A percentile compares a stretch with the other conserved stretches of the same genome.
These are phyloP conservation scores for Erebia epiphron DNA, from an alignment of 2,888 invertebrate genomes.

Conservation along the genomic window DNA sequence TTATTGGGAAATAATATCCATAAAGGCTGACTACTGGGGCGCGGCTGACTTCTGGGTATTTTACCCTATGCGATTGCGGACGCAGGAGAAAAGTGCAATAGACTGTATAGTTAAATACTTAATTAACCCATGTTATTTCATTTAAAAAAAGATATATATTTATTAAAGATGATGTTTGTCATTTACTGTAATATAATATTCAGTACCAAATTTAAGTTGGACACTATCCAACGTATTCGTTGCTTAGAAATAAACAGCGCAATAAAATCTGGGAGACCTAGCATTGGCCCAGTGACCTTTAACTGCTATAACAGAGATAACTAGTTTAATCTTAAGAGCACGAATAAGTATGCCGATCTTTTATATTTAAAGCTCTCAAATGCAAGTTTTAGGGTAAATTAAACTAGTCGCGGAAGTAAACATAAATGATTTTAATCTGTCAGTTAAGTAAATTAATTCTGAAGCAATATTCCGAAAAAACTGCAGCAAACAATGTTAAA, in stretches of 20 bases:
- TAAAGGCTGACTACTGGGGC: too few relatives aligned
- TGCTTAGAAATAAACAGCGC: constrained; percentile 12
- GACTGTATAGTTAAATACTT: not conserved
- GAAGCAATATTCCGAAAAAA: too few relatives aligned
- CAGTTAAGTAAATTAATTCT: too few relatives aligned
- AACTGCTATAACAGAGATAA: constrained; percentile 13
- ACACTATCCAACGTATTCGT: not conserved
- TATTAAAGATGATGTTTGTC: not conserved
- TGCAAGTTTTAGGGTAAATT: not conserved
- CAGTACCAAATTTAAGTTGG: too few relatives aligned
- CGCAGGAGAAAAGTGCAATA: constrained; percentile 24
- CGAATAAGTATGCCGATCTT: not conserved
- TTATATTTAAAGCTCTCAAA: not conserved
- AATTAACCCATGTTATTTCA: not conserved
- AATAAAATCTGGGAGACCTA: constrained; percentile 16
- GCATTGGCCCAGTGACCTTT: constrained; percentile 27
- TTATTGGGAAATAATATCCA: too few relatives aligned
- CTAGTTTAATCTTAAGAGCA: constrained; percentile 12
- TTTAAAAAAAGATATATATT: not conserved
- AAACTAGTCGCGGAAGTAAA: too few relatives aligned
- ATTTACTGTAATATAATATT: not conserved
- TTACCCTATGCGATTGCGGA: constrained; percentile 13
- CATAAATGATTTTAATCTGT: too few relatives aligned
- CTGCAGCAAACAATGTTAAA: too few relatives aligned
- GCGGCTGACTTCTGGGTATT: too few relatives aligned